A percentile compares a stretch with the other conserved stretches of the same genome.
These are phyloP conservation scores for Amphipoea oculea DNA, from an alignment of 2,888 invertebrate genomes.

Conservation along the genomic window DNA sequence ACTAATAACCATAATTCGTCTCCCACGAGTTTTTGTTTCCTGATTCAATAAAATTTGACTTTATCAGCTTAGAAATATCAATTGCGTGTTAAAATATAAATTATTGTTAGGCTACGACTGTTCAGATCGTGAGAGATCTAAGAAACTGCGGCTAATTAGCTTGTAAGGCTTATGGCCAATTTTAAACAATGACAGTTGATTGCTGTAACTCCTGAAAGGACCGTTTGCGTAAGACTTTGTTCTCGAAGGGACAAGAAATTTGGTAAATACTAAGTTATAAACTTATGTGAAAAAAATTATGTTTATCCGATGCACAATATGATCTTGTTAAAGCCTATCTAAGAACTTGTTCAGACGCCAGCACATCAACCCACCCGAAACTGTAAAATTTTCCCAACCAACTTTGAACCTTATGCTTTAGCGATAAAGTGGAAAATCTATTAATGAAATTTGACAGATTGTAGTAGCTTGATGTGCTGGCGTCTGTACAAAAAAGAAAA, in stretches of 20 bases:
- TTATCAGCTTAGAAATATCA: slow-evolving; percentile 73
- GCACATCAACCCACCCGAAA: too few relatives aligned
- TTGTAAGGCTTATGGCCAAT: slow-evolving; percentile 49
- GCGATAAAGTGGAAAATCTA: too few relatives aligned
- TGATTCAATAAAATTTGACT: slow-evolving; percentile 73
- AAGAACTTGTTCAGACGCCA: background rate
- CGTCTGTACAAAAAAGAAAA: too few relatives aligned
- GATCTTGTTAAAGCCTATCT: background rate
- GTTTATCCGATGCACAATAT: background rate
- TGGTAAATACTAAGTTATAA: background rate
- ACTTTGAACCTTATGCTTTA: too few relatives aligned
- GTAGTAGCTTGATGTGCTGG: too few relatives aligned
- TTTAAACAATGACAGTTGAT: slow-evolving; percentile 62
- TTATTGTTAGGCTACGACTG: slow-evolving; percentile 61
- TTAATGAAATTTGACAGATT: too few relatives aligned
- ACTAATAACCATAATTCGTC: slow-evolving; percentile 62
- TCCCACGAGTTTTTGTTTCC: slow-evolving; percentile 83
- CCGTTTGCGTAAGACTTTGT: slow-evolving; percentile 30
- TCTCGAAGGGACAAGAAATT: background rate
- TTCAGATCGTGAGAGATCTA: slow-evolving; percentile 66
- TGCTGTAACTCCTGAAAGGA: slow-evolving; percentile 29
- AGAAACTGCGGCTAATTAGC: slow-evolving; percentile 55
- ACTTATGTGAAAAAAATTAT: background rate
- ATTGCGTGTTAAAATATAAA: slow-evolving; percentile 68
- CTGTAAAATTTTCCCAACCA: too few relatives aligned